A percentile compares a stretch with the other conserved stretches of the same genome.
Evolutionary conservation across 30 jellyfish, hydroid and myxozoan species (phyloP).

Genomic region (Aurelia coerulea): DNA sequence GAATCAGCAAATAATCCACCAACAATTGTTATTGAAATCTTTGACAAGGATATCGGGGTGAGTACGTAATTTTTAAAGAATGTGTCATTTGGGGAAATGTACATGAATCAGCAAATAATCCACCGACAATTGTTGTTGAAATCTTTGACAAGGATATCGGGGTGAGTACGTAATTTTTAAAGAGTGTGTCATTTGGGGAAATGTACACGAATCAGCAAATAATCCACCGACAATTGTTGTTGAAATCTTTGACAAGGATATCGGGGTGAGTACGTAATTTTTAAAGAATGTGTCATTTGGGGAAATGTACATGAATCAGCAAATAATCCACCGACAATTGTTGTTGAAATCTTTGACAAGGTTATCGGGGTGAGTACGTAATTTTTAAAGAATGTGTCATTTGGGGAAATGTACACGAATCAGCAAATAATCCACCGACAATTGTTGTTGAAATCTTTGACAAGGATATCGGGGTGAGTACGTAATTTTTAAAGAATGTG

Average conservation of each 20-base stretch:
- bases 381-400: too few species aligned
- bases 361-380: slow-evolving; percentile 87
- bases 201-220: slow-evolving; percentile 75
- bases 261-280: not conserved
- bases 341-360: slow-evolving; percentile 85
- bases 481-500: slow-evolving; percentile 67
- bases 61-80: slow-evolving; percentile 55
- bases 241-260: slow-evolving; percentile 80
- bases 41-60: slow-evolving; percentile 50
- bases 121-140: slow-evolving; percentile 90
- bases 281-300: slow-evolving; percentile 86
- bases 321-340: slow-evolving; percentile 89
- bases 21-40: slow-evolving; percentile 82
- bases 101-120: slow-evolving; percentile 78
- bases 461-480: slow-evolving; percentile 2
- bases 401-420: slow-evolving; percentile 92
- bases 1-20: slow-evolving; percentile 91
- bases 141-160: slow-evolving; percentile 65
- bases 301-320: slow-evolving; percentile 88
- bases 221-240: slow-evolving; percentile 92
- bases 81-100: slow-evolving; percentile 92
- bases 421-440: slow-evolving; percentile 89
- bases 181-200: slow-evolving; percentile 92
- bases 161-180: slow-evolving; percentile 28
- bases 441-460: slow-evolving; percentile 88